Evolutionary conservation across 1,140 invertebrate species (phyloP).

Genomic region (Bombus ignitus): DNA sequence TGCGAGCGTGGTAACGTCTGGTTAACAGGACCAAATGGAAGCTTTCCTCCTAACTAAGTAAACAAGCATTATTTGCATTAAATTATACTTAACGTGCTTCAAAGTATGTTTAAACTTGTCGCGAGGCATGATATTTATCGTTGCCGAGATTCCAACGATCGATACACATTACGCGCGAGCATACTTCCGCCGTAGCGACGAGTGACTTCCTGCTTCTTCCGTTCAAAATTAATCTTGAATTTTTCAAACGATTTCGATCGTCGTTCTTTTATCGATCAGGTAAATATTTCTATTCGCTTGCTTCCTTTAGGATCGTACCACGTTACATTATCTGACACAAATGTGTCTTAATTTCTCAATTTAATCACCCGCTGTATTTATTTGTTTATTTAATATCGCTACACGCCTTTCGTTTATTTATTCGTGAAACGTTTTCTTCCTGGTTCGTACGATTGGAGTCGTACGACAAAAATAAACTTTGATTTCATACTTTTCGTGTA

Average conservation of each 20-base stretch:
- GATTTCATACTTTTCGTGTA: no score
- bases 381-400: no score
- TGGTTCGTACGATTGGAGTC: background rate
- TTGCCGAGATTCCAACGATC: background rate
- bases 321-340: no score
- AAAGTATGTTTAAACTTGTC: background rate
- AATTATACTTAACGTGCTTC: conserved; percentile 6
- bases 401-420: no score
- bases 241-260: background rate
- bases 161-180: background rate
- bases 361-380: background rate
- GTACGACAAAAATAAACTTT: no score
- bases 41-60: background rate
- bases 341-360: background rate
- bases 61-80: conserved; percentile 1
- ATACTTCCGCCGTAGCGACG: background rate
- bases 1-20: background rate
- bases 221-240: background rate
- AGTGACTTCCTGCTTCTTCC: background rate
- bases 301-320: background rate
- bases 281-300: background rate
- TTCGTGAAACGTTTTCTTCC: no score
- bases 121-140: background rate
- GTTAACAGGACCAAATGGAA: background rate
- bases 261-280: background rate